Base-by-base conservation (phyloP, 2,113 vertebrate genomes). In the Beaufortia kweichowensis region DNA sequence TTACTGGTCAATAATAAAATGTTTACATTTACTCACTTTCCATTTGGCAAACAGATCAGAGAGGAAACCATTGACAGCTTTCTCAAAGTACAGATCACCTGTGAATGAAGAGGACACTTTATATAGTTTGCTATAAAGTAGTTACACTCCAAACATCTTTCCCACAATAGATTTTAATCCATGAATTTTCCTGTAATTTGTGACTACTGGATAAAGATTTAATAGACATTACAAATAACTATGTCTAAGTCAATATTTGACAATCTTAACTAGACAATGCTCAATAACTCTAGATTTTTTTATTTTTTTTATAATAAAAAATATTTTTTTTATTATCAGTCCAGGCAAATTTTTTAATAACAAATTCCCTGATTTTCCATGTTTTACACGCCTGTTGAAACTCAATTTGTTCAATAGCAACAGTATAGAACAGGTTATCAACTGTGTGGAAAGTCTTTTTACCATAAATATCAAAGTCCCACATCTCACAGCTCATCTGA, bases 401-500 rank as follows among this genome's bases (percentile, higher is more conserved):
- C 1, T n/a, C n/a, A n/a, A n/a, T 33, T 15, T 10, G 12, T 71
- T 65, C 21, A 28, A n/a, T n/a, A n/a, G n/a, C 26, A 46, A 62
- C 5, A 28, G 53, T 68, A 31, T 69, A 24, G 17, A 9, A 33
- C 7, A 26, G 15, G 15, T 60, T 1, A 19, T 21, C 15, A 21
- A 75, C 21, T 9, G n/a, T 11, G 11, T 24, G 1, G 14, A 31
- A 81, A 85, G 0, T 23, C 4, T 39, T 2, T 72, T 84, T 86
- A 99, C 97, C 97, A 50, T 98, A 98, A 85, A 98, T 98, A 88
- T 99, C 97, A 83, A 99, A 98, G 90, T 98, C 95, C 97, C 97
- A 99, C 97, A 99, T 98, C 90, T 99, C 97, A 89, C 94, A 96
- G 88, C 97, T 98, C 97, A 99, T 99, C 90, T 99, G 97, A 88